A percentile compares a stretch with the other conserved stretches of the same genome.
Conservation (phyloP, 2,797 vertebrate species). For the Picus viridis region DNA sequence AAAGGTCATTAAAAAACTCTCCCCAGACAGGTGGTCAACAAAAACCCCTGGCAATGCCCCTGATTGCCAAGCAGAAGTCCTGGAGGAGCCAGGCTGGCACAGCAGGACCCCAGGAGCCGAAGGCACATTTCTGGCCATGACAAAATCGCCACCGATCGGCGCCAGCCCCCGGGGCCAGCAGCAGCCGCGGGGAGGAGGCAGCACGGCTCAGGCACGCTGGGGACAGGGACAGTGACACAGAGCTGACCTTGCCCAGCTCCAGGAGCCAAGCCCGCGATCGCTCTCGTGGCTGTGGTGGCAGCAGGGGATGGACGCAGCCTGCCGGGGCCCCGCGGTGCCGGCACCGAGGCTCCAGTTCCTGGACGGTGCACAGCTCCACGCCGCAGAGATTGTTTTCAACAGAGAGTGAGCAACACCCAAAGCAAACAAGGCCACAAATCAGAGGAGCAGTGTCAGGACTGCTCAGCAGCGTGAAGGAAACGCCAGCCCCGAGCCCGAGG, state of each 20-base stretch:
- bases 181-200: rapidly evolving
- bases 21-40: constrained; percentile 61
- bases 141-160: constrained; percentile 71
- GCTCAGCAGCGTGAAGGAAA: background rate
- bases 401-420: background rate
- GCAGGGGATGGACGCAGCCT: background rate
- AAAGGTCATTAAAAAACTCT: constrained; percentile 68
- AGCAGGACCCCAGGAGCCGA: constrained; percentile 58
- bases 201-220: rapidly evolving
- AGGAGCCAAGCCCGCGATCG: background rate
- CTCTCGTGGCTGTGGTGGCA: rapidly evolving
- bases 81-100: constrained; percentile 37
- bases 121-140: constrained; percentile 71
- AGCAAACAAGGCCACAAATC: background rate
- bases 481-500: background rate
- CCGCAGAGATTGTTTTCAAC: background rate
- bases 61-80: constrained; percentile 19
- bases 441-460: background rate
- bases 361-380: background rate
- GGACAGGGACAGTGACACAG: background rate
- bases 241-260: background rate
- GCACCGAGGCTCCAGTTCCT: background rate
- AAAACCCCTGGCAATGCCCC: background rate
- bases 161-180: background rate
- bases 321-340: background rate